Base-by-base conservation (phyloP, 92 coral and sea anemone species). In the Palythoa grandiflora region DNA sequence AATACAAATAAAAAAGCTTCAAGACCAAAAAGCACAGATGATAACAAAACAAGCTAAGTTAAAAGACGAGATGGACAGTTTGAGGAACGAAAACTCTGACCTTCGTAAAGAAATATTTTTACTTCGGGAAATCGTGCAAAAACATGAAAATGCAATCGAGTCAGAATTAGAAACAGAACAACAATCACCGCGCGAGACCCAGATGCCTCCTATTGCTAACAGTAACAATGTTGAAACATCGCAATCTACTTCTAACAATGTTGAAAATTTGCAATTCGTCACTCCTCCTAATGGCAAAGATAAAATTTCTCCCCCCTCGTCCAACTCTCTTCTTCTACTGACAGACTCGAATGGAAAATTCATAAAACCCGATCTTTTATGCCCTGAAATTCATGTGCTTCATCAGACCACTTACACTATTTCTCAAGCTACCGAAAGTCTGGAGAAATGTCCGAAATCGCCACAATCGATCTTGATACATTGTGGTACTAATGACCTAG, bases 401-500 rank as follows among this genome's bases (percentile, higher is more conserved):
- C 71, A 78, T 38, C 35, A 59, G 71, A 14, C 68, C 15, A 78
- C 84, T 40, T 57, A 78, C 84, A 78, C 71, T 28, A 48, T 74
- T 40, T 74, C 78, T 44, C 57, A 74, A 74, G 37, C 38, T 78
- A 61, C 39, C 48, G 14, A 78, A 38, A 39, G 71, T 55, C 59
- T 61, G 19, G 68, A 57, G 2, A 78, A n/a, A 78, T 55, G 68
- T 13, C 84, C n/a, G 9, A 21, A 38, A 38, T 14, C 68, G 6
- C 71, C 84, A 38, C 68, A 59, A 87, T 55, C 89, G 8, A 47
- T 86, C n/a, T 44, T 87, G 7, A 65, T 87, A 8, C 89, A 87
- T 53, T 87, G 89, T 17, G 84, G 89, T 9, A 87, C 89, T 2
- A 87, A 87, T 48, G 89, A 87, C 54, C 60, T 87, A 17, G 84